Percentiles rank a stretch among this genome's conserved stretches.
Conservation (phyloP, 1,140 invertebrate species). For the Caerostris darwini region DNA sequence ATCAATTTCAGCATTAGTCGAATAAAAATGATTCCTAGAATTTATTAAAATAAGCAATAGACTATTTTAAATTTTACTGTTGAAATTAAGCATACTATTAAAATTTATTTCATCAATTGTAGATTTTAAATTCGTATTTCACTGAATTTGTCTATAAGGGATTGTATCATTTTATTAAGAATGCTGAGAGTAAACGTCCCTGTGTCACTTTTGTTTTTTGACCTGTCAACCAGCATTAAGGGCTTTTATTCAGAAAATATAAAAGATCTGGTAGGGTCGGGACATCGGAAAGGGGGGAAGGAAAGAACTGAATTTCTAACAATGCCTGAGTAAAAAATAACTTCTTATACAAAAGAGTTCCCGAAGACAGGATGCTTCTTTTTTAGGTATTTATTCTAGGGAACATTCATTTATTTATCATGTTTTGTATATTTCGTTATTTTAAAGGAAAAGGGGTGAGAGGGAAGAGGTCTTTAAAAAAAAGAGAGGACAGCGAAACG, state of each 20-base stretch:
- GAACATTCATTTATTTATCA: conserved; percentile 70
- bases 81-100: too few relatives aligned
- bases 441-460: neutral
- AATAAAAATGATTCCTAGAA: too few relatives aligned
- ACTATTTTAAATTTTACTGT: too few relatives aligned
- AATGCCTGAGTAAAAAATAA: conserved; percentile 67
- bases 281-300: neutral
- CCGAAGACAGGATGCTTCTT: conserved; percentile 34
- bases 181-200: conserved; percentile 16
- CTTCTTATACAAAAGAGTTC: conserved; percentile 63
- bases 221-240: conserved; percentile 64
- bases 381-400: conserved; percentile 64
- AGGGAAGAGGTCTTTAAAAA: conserved; percentile 5
- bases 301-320: conserved; percentile 54
- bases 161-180: conserved; percentile 25
- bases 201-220: conserved; percentile 58
- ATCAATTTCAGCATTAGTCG: too few relatives aligned
- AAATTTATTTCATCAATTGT: too few relatives aligned
- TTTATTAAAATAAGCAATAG: too few relatives aligned
- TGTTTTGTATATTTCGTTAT: conserved; percentile 63
- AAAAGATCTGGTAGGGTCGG: neutral
- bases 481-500: conserved; percentile 55
- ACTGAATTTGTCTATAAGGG: too few relatives aligned
- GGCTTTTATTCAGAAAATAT: conserved; percentile 27
- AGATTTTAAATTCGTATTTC: too few relatives aligned